Conservation (phyloP, 2,113 vertebrate species). For the Turnix velox region DNA sequence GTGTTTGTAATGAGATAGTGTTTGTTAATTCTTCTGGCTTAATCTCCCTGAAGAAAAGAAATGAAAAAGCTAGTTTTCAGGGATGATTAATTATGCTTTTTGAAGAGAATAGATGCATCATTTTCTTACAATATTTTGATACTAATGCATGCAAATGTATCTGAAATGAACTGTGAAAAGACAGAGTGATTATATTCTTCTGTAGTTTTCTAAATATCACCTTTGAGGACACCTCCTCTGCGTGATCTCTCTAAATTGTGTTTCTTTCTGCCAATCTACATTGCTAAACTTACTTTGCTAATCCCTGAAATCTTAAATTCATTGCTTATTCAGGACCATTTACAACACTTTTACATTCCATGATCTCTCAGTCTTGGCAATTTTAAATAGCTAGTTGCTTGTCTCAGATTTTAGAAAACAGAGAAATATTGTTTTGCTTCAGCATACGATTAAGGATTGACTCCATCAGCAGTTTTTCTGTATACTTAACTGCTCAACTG, state of each 20-base stretch:
- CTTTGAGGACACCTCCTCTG: neutral
- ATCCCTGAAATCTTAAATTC: conserved; percentile 6
- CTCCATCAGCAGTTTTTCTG: conserved; percentile 1
- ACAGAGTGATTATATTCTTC: neutral
- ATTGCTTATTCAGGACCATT: neutral
- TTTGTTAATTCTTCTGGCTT: neutral
- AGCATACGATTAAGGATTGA: neutral
- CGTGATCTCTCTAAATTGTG: neutral
- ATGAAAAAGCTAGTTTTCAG: neutral
- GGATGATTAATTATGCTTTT: neutral
- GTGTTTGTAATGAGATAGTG: neutral
- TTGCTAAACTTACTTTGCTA: neutral
- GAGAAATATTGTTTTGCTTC: conserved; percentile 30
- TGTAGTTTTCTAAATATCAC: neutral
- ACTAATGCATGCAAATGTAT: neutral
- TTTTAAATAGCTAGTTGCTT: conserved; percentile 4
- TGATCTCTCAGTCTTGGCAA: neutral
- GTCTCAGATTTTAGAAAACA: conserved; percentile 26
- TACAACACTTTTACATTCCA: neutral
- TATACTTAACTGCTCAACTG: conserved; percentile 11
- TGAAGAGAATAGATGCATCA: neutral
- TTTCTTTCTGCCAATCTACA: neutral
- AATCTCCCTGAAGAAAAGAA: neutral
- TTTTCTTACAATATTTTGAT: conserved; percentile 7
- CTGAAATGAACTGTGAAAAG: conserved; percentile 9